Base-by-base conservation (phyloP, 1,140 invertebrate genomes). In the Sycobia sp. region DNA sequence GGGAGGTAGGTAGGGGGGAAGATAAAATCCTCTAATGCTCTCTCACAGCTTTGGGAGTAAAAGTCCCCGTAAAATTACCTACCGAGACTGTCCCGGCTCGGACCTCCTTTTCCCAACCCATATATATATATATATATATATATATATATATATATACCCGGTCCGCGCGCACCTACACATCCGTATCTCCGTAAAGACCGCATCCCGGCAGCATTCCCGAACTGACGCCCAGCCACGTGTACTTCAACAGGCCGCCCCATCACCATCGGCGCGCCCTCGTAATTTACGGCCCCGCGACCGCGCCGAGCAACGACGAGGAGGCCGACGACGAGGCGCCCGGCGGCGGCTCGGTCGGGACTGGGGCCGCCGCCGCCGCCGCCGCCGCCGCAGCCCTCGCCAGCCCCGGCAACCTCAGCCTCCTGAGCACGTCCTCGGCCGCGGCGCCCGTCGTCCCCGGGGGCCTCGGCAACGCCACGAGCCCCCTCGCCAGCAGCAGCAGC, bases 181-280 rank as follows among this genome's bases (percentile, higher is more conserved):
- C n/a, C n/a, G n/a, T n/a, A n/a, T n/a, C n/a, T n/a, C n/a, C n/a
- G n/a, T n/a, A n/a, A n/a, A n/a, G n/a, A n/a, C n/a, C n/a, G n/a
- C n/a, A n/a, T n/a, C n/a, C n/a, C n/a, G n/a, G n/a, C n/a, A n/a
- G n/a, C n/a, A n/a, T n/a, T n/a, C n/a, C n/a, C n/a, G n/a, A n/a
- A n/a, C n/a, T n/a, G n/a, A n/a, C n/a, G n/a, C n/a, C n/a, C n/a
- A n/a, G n/a, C n/a, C n/a, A n/a, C 29, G 29, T 11, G 29, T 32
- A 32, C 11, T 4, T 32, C 14, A 9, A 14, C 56, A 65, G 63
- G 16, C 57, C 63, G n/a, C 41, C 63, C 14, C 29, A 32, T 11
- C 29, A n/a, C n/a, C 80, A 79, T 63, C 76, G 75, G 9, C 73
- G 74, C 10, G 75, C 77, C 22, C 65, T 82, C 34, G 79, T 79